Evolutionary conservation across 2,797 vertebrate genomes (phyloP), one percentile per base, ranked within the genome.

Genomic region (Rhyacichthys aspro): DNA sequence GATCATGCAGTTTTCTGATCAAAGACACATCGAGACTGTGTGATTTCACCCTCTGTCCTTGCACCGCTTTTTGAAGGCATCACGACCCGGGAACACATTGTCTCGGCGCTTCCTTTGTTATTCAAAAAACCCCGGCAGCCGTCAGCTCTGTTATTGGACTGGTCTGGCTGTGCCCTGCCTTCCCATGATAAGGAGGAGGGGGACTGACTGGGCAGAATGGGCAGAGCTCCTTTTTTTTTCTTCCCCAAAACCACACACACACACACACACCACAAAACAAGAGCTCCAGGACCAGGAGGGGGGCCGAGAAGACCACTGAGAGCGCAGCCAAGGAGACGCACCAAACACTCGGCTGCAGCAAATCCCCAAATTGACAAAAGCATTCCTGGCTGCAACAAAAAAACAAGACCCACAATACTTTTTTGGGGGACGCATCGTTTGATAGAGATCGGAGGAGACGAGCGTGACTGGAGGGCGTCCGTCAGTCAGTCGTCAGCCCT

Each of bases 251-350:
- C 70, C 70, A 55, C 53, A 46, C 15, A 17, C 32, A 16, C 50
- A 57, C 57, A 41, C 55, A 28, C 50, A 50, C 34, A 8, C 67
- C 74, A 56, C 63, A 70, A 67, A 65, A 78, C 67, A 57, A 67
- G 17, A 69, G 49, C 69, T 62, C 46, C 36, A 33, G 67, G 49
- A 16, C 59, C 49, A 52, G 39, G 68, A 38, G 57, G 44, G 74
- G 28, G 62, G 56, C 28, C 38, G 52, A 18, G 49, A 28, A 12
- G 67, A 72, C 44, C 16, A 72, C 68, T 67, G n/a, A 59, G 67
- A 16, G 52, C 48, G 86, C 87, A 89, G 86, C 88, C 90, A 89
- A 88, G 88, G 89, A 92, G 85, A 90, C 86, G 48, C 23, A 64
- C 61, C 73, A 88, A 89, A 85, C 82, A 88, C 82, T 85, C 82